These are phyloP conservation scores for Patiria pectinifera DNA, from an alignment of 53 echinoderm and acorn worm genomes.

Conservation along the genomic window DNA sequence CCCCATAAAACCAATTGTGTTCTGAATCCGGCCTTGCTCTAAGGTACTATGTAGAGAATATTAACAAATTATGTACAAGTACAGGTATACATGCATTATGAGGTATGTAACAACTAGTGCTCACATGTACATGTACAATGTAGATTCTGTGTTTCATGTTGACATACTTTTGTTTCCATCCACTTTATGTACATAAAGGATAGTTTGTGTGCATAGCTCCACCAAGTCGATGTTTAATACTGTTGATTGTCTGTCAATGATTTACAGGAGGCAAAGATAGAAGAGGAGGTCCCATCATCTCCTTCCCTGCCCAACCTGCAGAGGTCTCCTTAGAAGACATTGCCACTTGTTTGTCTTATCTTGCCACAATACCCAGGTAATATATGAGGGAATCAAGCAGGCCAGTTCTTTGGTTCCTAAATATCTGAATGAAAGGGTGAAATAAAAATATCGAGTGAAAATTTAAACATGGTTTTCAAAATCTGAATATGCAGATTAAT, in stretches of 20 bases:
- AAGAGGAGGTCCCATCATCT: conserved; percentile 87
- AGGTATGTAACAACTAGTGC: no score
- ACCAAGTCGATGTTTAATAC: not conserved
- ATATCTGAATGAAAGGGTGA: not conserved
- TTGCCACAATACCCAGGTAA: conserved; percentile 93
- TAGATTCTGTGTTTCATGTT: no score
- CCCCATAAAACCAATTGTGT: no score
- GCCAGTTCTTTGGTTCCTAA: not conserved
- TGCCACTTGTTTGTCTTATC: conserved; percentile 83
- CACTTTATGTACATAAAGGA: not conserved
- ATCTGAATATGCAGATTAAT: no score
- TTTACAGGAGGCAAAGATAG: conserved; percentile 92
- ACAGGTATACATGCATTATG: no score
- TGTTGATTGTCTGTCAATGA: conserved; percentile 7
- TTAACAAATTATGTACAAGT: no score
- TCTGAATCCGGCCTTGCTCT: no score
- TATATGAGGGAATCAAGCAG: not conserved
- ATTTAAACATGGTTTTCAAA: no score
- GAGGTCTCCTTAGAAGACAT: conserved; percentile 90
- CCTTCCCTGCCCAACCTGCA: conserved; percentile 80
- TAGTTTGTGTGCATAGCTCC: not conserved
- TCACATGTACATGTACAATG: no score
- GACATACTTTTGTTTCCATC: no score
- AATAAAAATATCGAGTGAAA: not conserved
- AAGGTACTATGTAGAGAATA: no score